These are phyloP conservation scores for Pangasius djambal DNA, from an alignment of 2,797 vertebrate species.

Conservation along the genomic window DNA sequence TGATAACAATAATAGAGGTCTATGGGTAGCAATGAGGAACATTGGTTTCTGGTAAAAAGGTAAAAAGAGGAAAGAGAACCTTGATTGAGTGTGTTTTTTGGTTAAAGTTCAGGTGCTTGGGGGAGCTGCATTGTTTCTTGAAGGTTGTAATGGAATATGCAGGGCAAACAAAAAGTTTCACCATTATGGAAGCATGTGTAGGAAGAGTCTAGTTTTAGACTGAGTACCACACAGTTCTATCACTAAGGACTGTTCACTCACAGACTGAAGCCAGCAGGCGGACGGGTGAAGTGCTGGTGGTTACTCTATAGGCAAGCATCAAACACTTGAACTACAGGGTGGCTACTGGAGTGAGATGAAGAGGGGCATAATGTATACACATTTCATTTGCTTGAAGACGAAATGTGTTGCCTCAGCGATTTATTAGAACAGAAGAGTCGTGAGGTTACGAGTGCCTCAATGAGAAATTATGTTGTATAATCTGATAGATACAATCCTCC, in stretches of 20 bases:
- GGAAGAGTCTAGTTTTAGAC: constrained; percentile 11
- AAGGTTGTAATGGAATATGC: not conserved
- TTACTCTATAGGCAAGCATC: not conserved
- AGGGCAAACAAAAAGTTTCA: not conserved
- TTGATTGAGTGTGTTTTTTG: not conserved
- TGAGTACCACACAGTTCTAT: not conserved
- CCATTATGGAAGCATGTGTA: constrained; percentile 4
- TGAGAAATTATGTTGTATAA: not conserved
- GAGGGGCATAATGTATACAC: not conserved
- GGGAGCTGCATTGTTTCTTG: not conserved
- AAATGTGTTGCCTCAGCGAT: not conserved
- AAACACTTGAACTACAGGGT: not conserved
- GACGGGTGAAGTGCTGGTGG: not conserved
- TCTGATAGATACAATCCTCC: not conserved
- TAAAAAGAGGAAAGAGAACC: not conserved
- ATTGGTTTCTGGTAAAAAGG: not conserved
- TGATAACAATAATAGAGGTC: not conserved
- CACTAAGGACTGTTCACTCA: not conserved
- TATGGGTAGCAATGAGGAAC: not conserved
- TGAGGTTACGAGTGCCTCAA: not conserved
- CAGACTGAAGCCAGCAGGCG: not conserved
- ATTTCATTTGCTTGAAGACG: not conserved
- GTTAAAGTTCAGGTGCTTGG: not conserved
- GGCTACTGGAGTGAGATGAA: not conserved
- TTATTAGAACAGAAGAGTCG: not conserved